A percentile compares a stretch with the other conserved stretches of the same genome.
Conservation (phyloP, 2,113 vertebrate genomes). For the Myrmecophaga tridactyla region DNA sequence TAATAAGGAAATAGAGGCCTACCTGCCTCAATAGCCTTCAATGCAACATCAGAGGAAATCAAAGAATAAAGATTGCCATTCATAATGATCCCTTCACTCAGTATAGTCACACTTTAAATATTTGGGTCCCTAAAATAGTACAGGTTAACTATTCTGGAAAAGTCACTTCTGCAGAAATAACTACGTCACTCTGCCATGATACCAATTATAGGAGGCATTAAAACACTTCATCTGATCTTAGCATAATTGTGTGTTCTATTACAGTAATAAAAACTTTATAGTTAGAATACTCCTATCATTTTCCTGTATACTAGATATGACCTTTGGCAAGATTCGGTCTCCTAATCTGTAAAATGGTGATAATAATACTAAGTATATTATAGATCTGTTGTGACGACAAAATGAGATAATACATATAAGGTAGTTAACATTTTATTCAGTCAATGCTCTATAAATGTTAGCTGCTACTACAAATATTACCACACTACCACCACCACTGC, state of each 20-base stretch:
- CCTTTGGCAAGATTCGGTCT: not conserved
- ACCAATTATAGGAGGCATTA: not conserved
- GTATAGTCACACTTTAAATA: not conserved
- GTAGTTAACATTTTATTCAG: not conserved
- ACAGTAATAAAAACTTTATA: not conserved
- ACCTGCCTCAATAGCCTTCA: not conserved
- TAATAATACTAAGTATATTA: not conserved
- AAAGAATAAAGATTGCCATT: not conserved
- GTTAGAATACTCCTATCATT: not conserved
- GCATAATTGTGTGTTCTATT: not conserved
- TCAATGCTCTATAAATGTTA: not conserved
- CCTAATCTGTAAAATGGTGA: not conserved
- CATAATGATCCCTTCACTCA: not conserved
- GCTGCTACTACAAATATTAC: not conserved
- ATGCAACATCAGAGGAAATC: not conserved
- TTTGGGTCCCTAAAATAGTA: not conserved
- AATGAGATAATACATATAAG: not conserved
- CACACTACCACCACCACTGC: accelerated
- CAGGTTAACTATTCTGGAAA: not conserved
- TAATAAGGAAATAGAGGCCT: not conserved
- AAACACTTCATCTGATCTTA: not conserved
- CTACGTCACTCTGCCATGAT: not conserved
- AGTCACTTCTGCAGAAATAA: not conserved
- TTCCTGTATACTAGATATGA: not conserved
- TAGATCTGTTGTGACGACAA: not conserved